Evolutionary conservation across 2,888 invertebrate genomes (phyloP).

Genomic region (Leuctra nigra): DNA sequence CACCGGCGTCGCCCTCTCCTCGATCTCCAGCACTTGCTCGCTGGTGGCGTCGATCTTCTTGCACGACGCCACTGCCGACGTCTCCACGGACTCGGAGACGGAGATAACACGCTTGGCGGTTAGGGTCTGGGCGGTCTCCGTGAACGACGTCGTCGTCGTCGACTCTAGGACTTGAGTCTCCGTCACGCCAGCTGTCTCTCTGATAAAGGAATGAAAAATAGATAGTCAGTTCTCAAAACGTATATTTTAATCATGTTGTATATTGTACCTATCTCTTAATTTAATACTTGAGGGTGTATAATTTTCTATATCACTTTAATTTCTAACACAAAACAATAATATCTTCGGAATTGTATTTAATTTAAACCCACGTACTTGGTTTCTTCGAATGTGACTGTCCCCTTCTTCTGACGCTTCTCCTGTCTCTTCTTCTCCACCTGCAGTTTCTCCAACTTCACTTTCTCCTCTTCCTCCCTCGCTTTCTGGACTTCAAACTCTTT

Average conservation of each 20-base stretch:
- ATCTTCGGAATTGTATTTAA: too few relatives aligned
- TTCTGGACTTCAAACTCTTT: slow-evolving; percentile 25
- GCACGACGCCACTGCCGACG: slow-evolving; percentile 53
- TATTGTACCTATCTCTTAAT: too few relatives aligned
- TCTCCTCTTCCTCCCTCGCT: slow-evolving; percentile 32
- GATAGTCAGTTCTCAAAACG: background rate
- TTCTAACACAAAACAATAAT: too few relatives aligned
- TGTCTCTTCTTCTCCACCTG: slow-evolving; percentile 36
- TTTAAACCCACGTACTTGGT: slow-evolving; percentile 31
- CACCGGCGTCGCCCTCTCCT: slow-evolving; percentile 37
- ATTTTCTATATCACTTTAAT: too few relatives aligned
- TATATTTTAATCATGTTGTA: too few relatives aligned
- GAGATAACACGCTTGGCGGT: slow-evolving; percentile 45
- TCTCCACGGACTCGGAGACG: slow-evolving; percentile 52
- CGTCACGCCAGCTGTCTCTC: slow-evolving; percentile 47
- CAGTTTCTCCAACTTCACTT: slow-evolving; percentile 31
- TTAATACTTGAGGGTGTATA: too few relatives aligned
- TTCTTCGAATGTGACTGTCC: slow-evolving; percentile 41
- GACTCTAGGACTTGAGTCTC: slow-evolving; percentile 50
- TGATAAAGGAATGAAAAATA: slow-evolving; percentile 27
- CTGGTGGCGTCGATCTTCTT: slow-evolving; percentile 52
- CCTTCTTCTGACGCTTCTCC: slow-evolving; percentile 43
- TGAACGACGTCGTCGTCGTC: slow-evolving; percentile 45
- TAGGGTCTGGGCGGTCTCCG: slow-evolving; percentile 39
- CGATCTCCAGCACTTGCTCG: slow-evolving; percentile 31